Evolutionary conservation across 2,113 vertebrate genomes (phyloP).

Genomic region (Peromyscus leucopus): DNA sequence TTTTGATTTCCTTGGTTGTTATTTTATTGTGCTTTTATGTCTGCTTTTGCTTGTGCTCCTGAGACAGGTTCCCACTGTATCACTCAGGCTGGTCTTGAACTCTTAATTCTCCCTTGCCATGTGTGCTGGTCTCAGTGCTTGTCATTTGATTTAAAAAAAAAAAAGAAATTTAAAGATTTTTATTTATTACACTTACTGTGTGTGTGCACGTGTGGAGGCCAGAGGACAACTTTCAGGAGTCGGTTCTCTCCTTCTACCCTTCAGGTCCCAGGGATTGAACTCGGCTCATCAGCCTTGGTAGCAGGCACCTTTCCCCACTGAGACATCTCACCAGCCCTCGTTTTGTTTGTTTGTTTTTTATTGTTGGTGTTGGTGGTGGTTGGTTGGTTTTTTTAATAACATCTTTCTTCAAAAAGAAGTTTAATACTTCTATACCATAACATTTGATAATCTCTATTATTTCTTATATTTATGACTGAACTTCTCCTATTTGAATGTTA

Average conservation of each 20-base stretch:
- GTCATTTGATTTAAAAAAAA: slow-evolving; percentile 19
- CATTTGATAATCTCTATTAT: slow-evolving; percentile 11
- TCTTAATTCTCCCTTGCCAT: neutral
- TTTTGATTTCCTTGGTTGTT: slow-evolving; percentile 29
- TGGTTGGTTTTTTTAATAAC: neutral
- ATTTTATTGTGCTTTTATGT: neutral
- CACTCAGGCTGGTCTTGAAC: neutral
- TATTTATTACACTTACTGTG: neutral
- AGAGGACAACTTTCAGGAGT: neutral
- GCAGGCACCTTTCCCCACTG: neutral
- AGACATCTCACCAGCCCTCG: neutral
- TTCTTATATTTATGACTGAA: neutral
- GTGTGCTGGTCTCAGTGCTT: neutral
- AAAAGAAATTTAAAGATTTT: neutral
- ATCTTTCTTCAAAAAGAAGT: neutral
- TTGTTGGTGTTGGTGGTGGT: too few relatives aligned
- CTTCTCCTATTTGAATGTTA: neutral
- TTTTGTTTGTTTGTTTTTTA: neutral
- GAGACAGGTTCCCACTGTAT: neutral
- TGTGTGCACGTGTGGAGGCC: neutral
- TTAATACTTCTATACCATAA: slow-evolving; percentile 35
- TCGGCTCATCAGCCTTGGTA: neutral
- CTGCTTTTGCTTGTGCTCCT: neutral
- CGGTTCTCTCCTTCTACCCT: neutral
- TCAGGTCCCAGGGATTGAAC: neutral